Evolutionary conservation across 1,140 invertebrate species (phyloP), one percentile per base, ranked within the genome.

Genomic region (Pseudomyrmex flavicornis): DNA sequence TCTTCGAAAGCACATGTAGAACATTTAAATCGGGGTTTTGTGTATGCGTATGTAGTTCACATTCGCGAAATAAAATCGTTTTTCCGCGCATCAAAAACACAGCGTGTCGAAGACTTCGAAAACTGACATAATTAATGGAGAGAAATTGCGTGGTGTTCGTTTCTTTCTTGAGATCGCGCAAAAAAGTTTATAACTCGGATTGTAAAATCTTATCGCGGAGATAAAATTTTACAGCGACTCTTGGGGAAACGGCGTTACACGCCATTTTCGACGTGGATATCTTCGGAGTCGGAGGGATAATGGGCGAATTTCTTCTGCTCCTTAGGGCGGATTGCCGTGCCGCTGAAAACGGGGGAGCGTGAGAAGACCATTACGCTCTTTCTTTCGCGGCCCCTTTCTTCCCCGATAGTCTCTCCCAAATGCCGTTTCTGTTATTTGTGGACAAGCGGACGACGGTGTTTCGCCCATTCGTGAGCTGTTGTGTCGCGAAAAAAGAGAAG

Each of bases 141-240:
- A 52, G 13, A 8, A 35, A 35, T 35, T 35, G 35, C 35, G 35
- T 5, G 35, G 35, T 35, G 35, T 35, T 35, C 35, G 35, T 35
- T 35, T 35, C 35, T 35, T 17, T 20, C 52, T 20, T 61, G 35
- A 73, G 77, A 83, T 73, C 58, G 48, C 7, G 5, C 35, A 35
- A 35, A 8, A 26, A 54, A 17, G 48, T 56, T 56, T 59, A 59
- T 69, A 80, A 20, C 35, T 3, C 10, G 2, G 0, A 8, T 2
- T 13, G 46, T 84, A 75, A 87, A 84, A 80, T 87, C 86, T 87
- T 70, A 82, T 84, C 15, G 63, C 12, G n/a, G 20, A 44, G 63
- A 77, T 87, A 87, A 84, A 88, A 87, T 77, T 88, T 88, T 84
- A 87, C 54, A 80, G 63, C 74, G 54, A 65, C 20, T 20, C 75